A percentile compares a stretch with the other conserved stretches of the same genome.
Evolutionary conservation across 1,140 invertebrate species (phyloP).

Genomic region (Bombus fervidus): DNA sequence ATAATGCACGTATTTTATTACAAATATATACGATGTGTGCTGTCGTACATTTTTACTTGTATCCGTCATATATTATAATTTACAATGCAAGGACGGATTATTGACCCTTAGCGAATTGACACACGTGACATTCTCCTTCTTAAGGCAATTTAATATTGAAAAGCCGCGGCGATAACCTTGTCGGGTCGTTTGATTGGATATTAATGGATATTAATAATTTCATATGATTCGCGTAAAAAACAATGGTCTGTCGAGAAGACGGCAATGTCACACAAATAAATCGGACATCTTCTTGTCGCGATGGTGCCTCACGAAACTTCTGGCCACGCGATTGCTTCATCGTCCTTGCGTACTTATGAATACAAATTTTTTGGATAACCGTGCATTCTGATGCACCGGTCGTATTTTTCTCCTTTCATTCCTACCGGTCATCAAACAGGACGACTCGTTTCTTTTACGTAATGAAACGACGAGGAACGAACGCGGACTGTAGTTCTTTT

Average conservation of each 20-base stretch:
- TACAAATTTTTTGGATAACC: constrained; percentile 10
- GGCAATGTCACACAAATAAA: neutral
- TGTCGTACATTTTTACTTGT: neutral
- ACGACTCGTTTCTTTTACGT: neutral
- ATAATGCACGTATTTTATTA: no score
- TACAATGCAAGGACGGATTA: constrained; percentile 3
- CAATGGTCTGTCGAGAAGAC: neutral
- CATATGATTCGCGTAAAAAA: constrained; percentile 26
- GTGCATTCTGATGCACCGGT: neutral
- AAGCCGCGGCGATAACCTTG: constrained; percentile 52
- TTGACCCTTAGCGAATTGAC: neutral
- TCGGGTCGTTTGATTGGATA: constrained; percentile 41
- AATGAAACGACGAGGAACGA: constrained; percentile 10
- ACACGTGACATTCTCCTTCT: constrained; percentile 5
- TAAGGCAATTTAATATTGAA: constrained; percentile 18
- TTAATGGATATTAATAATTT: constrained; percentile 52
- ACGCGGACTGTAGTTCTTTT: neutral
- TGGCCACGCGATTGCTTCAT: neutral
- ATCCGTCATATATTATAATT: neutral
- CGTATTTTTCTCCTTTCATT: constrained; percentile 1
- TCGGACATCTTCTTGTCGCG: neutral
- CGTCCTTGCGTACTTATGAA: constrained; percentile 25
- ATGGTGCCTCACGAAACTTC: neutral
- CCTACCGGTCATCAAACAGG: neutral
- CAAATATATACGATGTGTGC: neutral